Base-by-base conservation (phyloP, 2,113 vertebrate genomes). In the Microcebus lehilahytsara region DNA sequence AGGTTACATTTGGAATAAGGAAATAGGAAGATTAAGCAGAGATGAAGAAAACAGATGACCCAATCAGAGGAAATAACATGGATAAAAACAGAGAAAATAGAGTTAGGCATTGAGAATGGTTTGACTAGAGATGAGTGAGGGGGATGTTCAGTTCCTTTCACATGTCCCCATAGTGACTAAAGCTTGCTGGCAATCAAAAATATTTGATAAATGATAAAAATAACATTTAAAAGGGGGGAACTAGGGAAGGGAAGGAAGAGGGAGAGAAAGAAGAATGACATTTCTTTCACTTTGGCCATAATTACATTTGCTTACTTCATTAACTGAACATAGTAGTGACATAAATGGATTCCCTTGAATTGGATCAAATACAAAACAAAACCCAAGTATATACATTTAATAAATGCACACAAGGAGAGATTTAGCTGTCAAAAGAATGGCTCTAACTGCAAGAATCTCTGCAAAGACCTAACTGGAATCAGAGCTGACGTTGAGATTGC, bases 401-500 rank as follows among this genome's bases (percentile, higher is more conserved):
- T 83, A 93, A 94, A 89, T 49, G 56, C 56, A 91, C n/a, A 79
- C 34, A 91, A 14, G 27, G 60, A 60, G 46, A 87, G 49, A 90
- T 37, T 80, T 40, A 77, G 78, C 78, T 96, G 85, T 89, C 93
- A 95, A 85, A 96, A 94, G 58, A 93, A 90, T 40, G 62, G 37
- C 23, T 95, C 30, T 37, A 93, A 87, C 60, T 94, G 23, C 53
- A 93, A 93, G 96, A 85, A 81, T 83, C 86, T 97, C 81, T 84
- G 69, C 74, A 87, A 66, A 94, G 51, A 75, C 40, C 64, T 97
- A 94, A 89, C 0, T 89, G 89, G 67, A 95, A 95, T 97, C 20
- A 66, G 56, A 94, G 96, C 85, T 75, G 96, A 89, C 9, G 8
- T 6, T 0, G 58, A 67, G 97, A 97, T 94, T 14, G 72, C 97